Evolutionary conservation across 92 coral and sea anemone species (phyloP), one percentile per base, ranked within the genome.

Genomic region (Phenganax stokvisi): DNA sequence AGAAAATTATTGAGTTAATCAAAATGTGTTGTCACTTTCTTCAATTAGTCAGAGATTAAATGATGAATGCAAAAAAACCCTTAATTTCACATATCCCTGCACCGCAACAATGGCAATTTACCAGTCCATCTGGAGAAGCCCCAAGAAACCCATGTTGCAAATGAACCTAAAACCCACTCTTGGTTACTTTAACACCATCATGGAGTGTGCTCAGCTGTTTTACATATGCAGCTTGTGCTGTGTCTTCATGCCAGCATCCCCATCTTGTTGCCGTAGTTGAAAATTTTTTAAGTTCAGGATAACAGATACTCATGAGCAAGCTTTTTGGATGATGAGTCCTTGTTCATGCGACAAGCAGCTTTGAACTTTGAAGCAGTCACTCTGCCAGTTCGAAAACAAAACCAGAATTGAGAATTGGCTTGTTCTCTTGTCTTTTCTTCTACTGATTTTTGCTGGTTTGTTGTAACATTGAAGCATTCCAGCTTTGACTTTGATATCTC

Each of bases 321-420:
- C 85, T 20, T 20, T 20, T 20, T 20, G 25, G 25, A 20, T 20
- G 25, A 20, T 79, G 9, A 16, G 1, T 12, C 71, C 11, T 80
- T 79, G 37, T 85, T 75, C 11, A 81, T 85, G 63, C 73, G 86
- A 64, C 88, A 81, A 37, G 86, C 88, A 64, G 71, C 25, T 51
- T 85, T 85, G 60, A 71, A 85, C 71, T 61, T 85, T 20, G 81
- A 81, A 29, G 88, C 86, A 60, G 88, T 85, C 20, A 85, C 74
- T 80, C 88, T 69, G 37, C 88, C 86, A 29, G 79, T 54, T 80
- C 86, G 80, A 71, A 80, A 54, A 59, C 81, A 44, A 64, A 80
- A 85, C 88, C 88, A 81, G 8, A 85, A 74, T 47, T 75, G 71
- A 0, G 86, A 80, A 47, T 71, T 71, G 28, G 88, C 71, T 60